Conservation (phyloP, 35 echinoderm and acorn worm genomes). For the Apostichopus japonicus region DNA sequence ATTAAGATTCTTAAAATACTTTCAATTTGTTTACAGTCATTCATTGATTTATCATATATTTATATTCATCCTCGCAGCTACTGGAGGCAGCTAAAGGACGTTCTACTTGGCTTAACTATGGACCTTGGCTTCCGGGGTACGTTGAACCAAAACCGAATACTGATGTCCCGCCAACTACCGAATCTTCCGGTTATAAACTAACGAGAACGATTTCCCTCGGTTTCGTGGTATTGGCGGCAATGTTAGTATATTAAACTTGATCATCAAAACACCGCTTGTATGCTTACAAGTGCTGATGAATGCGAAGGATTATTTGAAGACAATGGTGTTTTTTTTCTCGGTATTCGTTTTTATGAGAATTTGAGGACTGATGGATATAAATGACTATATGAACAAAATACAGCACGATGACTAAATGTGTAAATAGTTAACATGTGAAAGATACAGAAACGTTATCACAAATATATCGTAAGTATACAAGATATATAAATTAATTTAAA, state of each 20-base stretch:
- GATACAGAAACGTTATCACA: too few relatives aligned
- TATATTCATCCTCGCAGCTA: slow-evolving; percentile 14
- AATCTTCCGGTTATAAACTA: neutral
- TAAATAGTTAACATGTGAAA: too few relatives aligned
- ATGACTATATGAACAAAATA: too few relatives aligned
- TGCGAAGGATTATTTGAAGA: too few relatives aligned
- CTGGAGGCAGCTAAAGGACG: slow-evolving; percentile 28
- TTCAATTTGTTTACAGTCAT: neutral
- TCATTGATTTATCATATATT: neutral
- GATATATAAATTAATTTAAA: too few relatives aligned
- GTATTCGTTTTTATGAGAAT: too few relatives aligned
- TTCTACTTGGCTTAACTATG: slow-evolving; percentile 55
- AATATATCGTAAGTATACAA: too few relatives aligned
- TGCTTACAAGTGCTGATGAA: too few relatives aligned
- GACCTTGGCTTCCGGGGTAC: slow-evolving; percentile 55
- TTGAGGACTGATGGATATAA: too few relatives aligned
- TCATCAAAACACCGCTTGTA: neutral
- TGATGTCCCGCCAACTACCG: neutral
- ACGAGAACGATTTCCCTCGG: neutral
- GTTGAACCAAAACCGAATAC: slow-evolving; percentile 17
- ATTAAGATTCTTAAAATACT: neutral
- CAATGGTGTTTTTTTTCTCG: too few relatives aligned
- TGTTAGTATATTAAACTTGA: neutral
- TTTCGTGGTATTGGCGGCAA: neutral
- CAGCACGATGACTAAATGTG: too few relatives aligned